These are phyloP conservation scores for Crossaster papposus DNA, from an alignment of 53 echinoderm and acorn worm species.

Conservation along the genomic window DNA sequence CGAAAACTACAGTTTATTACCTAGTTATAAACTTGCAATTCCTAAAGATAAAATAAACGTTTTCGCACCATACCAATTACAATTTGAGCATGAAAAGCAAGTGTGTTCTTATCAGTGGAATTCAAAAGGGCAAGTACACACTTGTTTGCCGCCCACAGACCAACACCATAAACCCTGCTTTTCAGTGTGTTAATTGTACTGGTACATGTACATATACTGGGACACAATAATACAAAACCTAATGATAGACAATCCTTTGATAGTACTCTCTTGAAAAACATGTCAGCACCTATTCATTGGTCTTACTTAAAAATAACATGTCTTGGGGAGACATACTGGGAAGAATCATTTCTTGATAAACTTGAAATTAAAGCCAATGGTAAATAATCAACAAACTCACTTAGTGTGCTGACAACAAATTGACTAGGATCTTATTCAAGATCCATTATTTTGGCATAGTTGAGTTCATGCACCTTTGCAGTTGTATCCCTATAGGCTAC, in stretches of 20 bases:
- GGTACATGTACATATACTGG: background rate
- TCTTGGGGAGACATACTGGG: slow-evolving; percentile 55
- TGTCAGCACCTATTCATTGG: background rate
- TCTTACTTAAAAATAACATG: slow-evolving; percentile 60
- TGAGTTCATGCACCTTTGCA: too few relatives aligned
- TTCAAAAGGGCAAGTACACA: too few relatives aligned
- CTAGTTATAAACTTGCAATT: too few relatives aligned
- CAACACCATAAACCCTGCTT: too few relatives aligned
- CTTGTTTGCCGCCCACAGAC: too few relatives aligned
- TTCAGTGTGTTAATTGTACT: background rate
- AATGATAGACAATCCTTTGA: background rate
- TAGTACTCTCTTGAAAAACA: background rate
- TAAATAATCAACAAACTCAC: slow-evolving; percentile 67
- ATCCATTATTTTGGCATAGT: too few relatives aligned
- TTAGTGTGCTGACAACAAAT: slow-evolving; percentile 25
- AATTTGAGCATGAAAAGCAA: too few relatives aligned
- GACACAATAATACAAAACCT: background rate
- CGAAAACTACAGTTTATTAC: too few relatives aligned
- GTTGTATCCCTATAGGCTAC: too few relatives aligned
- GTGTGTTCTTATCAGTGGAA: too few relatives aligned
- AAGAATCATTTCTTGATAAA: slow-evolving; percentile 18
- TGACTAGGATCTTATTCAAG: slow-evolving; percentile 25
- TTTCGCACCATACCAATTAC: too few relatives aligned
- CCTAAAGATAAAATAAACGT: too few relatives aligned
- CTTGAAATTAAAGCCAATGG: slow-evolving; percentile 59